These are phyloP conservation scores for Micrasema longulum DNA, from an alignment of 1,140 invertebrate genomes.

Conservation along the genomic window DNA sequence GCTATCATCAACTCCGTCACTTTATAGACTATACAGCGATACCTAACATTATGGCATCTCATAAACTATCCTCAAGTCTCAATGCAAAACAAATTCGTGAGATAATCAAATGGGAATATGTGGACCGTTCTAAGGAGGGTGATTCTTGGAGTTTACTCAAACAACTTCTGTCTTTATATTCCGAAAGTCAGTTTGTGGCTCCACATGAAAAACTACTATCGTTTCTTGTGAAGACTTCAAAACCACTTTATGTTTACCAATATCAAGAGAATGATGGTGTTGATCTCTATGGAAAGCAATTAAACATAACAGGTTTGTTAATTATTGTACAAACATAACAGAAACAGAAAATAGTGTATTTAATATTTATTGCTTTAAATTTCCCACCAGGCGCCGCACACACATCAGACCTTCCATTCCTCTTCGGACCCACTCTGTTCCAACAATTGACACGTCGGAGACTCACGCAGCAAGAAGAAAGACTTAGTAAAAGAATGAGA, in stretches of 20 bases:
- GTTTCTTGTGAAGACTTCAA: conserved; percentile 59
- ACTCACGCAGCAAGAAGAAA: conserved; percentile 69
- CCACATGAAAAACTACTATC: conserved; percentile 63
- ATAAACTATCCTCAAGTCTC: conserved; percentile 56
- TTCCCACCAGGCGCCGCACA: conserved; percentile 71
- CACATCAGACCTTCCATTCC: conserved; percentile 73
- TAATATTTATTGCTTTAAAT: conserved; percentile 26
- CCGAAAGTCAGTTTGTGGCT: conserved; percentile 63
- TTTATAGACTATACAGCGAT: conserved; percentile 67
- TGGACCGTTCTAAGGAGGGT: conserved; percentile 52
- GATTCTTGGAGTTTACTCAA: conserved; percentile 58
- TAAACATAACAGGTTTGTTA: conserved; percentile 61
- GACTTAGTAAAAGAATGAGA: conserved; percentile 69
- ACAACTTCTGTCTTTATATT: conserved; percentile 61
- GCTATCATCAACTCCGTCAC: conserved; percentile 62
- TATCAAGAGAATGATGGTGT: conserved; percentile 60
- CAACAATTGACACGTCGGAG: conserved; percentile 71
- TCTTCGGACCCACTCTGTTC: conserved; percentile 74
- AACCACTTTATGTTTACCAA: conserved; percentile 61
- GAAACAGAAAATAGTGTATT: background rate
- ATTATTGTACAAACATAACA: background rate
- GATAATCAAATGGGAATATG: conserved; percentile 65
- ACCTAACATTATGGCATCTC: conserved; percentile 62
- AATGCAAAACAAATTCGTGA: conserved; percentile 56
- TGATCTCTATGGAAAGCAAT: conserved; percentile 62